These are phyloP conservation scores for Caenorhabditis japonica DNA, from an alignment of 2,888 invertebrate species.

Conservation along the genomic window DNA sequence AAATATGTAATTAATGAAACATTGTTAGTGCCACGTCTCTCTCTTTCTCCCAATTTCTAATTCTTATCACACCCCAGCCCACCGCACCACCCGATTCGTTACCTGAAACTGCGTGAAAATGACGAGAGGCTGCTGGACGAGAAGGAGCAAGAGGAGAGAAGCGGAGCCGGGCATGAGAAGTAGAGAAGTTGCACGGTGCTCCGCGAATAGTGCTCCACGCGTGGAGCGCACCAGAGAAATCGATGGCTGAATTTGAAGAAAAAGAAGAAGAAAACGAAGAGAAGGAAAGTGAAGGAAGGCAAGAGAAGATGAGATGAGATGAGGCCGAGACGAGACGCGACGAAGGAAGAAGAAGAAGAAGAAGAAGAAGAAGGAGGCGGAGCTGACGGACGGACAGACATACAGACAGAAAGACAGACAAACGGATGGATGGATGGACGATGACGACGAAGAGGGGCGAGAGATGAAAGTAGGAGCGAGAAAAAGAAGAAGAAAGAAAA, in stretches of 20 bases:
- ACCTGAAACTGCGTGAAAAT: conserved; percentile 48
- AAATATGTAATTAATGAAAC: too few species aligned
- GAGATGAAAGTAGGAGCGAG: not conserved
- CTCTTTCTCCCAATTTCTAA: too few species aligned
- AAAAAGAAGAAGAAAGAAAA: not conserved
- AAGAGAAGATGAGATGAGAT: not conserved
- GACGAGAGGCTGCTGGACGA: conserved; percentile 10
- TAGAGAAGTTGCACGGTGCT: conserved; percentile 7
- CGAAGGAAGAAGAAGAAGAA: not conserved
- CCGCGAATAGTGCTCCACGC: conserved; percentile 16
- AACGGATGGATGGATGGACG: too few species aligned
- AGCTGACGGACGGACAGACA: conserved; percentile 9
- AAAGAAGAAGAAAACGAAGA: conserved; percentile 11
- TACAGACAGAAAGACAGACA: conserved; percentile 6
- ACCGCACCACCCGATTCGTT: too few species aligned
- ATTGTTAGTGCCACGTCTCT: too few species aligned
- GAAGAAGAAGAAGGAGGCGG: conserved; percentile 2
- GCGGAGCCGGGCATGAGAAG: conserved; percentile 16
- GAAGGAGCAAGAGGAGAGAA: not conserved
- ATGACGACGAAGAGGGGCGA: not conserved
- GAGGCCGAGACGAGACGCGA: not conserved
- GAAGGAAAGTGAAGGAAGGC: conserved; percentile 11
- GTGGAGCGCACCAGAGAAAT: conserved; percentile 22
- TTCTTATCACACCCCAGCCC: too few species aligned
- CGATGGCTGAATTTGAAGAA: conserved; percentile 14